Evolutionary conservation across 2,888 invertebrate genomes (phyloP), one percentile per base, ranked within the genome.

Genomic region (Cryptocheilus praepositus): DNA sequence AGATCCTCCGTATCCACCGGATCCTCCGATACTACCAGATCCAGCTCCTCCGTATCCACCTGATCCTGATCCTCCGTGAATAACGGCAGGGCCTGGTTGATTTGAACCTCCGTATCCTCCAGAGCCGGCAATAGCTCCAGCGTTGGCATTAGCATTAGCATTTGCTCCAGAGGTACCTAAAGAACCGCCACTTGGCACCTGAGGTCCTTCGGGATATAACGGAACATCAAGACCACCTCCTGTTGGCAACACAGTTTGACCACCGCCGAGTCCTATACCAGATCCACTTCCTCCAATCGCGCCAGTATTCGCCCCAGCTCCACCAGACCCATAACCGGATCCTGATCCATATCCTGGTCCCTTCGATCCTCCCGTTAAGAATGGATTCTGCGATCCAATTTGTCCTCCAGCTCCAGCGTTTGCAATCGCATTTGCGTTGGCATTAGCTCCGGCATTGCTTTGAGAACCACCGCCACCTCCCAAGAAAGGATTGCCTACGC

Each of bases 401-500:
- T 21, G 60, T 2, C 22, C 25, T 28, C 54, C 54, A 4, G 25
- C 15, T 61, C 57, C 58, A n/a, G 61, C 73, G 43, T 63, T 56
- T 3, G 76, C 76, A n/a, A 63, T 61, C 7, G 74, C 76, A 7
- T 63, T 59, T 0, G 73, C 70, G 7, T 67, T 63, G 25, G 73
- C 67, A 25, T 61, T 67, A 7, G 74, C 70, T 21, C 54, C 64
- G 3, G 73, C 73, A 49, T 69, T 59, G 11, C 60, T 64, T 43
- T 64, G 63, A 11, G 66, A 68, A 7, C 59, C 64, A 15, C 55
- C 54, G 0, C n/a, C 19, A 11, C 65, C 64, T 7, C 56, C 43
- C 7, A 73, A 56, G 51, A 73, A 71, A 13, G 70, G 57, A 64
- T 68, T 78, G 45, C 53, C 45, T 22, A 55, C 22, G n/a, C 65